Percentiles rank a stretch among this genome's conserved stretches.
phyloP scores from a whole-genome alignment of 2,888 invertebrate genomes.

The Agriotes lineatus region DNA sequence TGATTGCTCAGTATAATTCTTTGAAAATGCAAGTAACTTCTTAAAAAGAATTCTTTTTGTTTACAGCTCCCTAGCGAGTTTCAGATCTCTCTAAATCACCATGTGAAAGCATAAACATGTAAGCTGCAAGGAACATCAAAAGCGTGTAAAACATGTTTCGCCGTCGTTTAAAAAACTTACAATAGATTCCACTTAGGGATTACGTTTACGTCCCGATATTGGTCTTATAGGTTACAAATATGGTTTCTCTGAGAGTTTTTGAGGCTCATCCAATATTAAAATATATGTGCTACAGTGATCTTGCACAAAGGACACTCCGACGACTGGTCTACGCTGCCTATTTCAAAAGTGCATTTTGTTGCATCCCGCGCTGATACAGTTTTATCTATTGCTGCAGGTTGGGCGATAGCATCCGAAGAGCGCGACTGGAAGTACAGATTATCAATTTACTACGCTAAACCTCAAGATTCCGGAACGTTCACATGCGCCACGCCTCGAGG shows the following conservation, averaged over 20 bases:
- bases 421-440: slow-evolving; percentile 85
- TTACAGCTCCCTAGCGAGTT: too few relatives aligned
- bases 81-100: too few relatives aligned
- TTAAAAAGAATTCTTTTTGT: too few relatives aligned
- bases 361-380: slow-evolving; percentile 1
- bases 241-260: slow-evolving; percentile 28
- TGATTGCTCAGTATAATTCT: too few relatives aligned
- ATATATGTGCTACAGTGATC: neutral
- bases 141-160: neutral
- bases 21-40: too few relatives aligned
- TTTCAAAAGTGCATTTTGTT: neutral
- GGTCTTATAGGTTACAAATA: slow-evolving; percentile 27
- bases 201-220: slow-evolving; percentile 6
- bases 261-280: slow-evolving; percentile 37
- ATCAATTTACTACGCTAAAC: slow-evolving; percentile 84
- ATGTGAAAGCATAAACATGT: too few relatives aligned
- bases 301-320: slow-evolving; percentile 16
- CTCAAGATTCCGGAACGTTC: slow-evolving; percentile 86
- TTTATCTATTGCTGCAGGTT: slow-evolving; percentile 67
- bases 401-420: slow-evolving; percentile 81
- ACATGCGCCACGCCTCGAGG: slow-evolving; percentile 87
- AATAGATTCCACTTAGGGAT: neutral
- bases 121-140: too few relatives aligned
- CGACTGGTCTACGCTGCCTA: slow-evolving; percentile 10
- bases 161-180: neutral